Conservation (phyloP, 2,113 vertebrate genomes). For the Phylloscopus trochiloides region DNA sequence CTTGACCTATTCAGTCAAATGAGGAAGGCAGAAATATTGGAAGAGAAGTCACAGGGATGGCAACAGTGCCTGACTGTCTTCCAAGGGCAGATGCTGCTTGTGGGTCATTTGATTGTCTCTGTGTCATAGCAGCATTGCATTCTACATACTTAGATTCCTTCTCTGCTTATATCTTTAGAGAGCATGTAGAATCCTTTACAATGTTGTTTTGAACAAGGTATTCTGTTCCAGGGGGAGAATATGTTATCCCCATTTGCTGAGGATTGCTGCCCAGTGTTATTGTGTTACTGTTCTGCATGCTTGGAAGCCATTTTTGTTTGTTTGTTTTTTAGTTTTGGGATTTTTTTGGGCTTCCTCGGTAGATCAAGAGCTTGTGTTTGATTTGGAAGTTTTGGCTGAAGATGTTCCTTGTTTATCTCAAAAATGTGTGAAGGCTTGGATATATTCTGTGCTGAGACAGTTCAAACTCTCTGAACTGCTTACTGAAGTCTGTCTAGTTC, state of each 20-base stretch:
- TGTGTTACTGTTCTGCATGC: accelerated
- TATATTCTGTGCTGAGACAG: background rate
- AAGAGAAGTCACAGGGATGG: background rate
- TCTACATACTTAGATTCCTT: background rate
- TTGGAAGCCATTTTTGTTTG: background rate
- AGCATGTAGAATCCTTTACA: background rate
- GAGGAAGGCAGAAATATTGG: background rate
- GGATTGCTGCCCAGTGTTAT: background rate
- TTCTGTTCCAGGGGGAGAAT: background rate
- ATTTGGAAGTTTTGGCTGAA: background rate
- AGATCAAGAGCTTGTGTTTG: background rate
- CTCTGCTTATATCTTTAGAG: background rate
- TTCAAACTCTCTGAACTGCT: background rate
- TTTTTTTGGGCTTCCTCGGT: background rate
- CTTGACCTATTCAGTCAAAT: background rate
- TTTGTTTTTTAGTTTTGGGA: background rate
- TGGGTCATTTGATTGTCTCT: background rate
- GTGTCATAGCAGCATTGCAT: background rate
- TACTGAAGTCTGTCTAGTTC: background rate
- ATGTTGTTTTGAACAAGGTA: background rate
- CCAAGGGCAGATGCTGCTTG: background rate
- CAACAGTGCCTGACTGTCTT: background rate
- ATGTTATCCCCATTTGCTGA: background rate
- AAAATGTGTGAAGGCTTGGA: background rate
- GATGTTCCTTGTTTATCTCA: background rate